Evolutionary conservation across 2,888 invertebrate genomes (phyloP).

Genomic region (Cephus pygmeus): DNA sequence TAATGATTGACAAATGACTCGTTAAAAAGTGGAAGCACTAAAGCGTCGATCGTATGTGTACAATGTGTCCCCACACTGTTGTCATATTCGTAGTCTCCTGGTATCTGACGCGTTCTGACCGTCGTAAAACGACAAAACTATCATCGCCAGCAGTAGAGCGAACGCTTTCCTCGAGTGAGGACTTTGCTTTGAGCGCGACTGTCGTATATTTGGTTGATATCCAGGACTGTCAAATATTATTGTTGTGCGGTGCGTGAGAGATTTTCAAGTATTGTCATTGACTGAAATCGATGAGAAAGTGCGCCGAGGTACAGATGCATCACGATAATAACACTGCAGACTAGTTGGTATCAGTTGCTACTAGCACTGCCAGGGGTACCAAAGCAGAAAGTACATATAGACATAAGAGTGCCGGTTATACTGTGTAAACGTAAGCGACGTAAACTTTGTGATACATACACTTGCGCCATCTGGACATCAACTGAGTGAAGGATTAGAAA

Average conservation of each 20-base stretch:
- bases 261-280: neutral
- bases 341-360: neutral
- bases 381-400: neutral
- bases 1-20: neutral
- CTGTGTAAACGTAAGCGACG: neutral
- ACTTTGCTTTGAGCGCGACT: constrained; percentile 23
- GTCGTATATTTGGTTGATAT: neutral
- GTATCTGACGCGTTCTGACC: constrained; percentile 6
- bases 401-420: neutral
- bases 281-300: neutral
- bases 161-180: constrained; percentile 45
- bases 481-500: neutral
- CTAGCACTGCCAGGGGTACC: neutral
- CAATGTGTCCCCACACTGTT: constrained; percentile 4
- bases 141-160: constrained; percentile 44
- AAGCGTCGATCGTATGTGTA: neutral
- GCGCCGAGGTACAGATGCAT: neutral
- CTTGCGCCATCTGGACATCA: neutral
- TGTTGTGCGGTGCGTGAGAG: neutral
- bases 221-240: neutral
- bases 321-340: neutral
- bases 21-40: neutral
- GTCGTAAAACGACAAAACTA: constrained; percentile 19
- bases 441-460: neutral
- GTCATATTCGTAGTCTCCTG: neutral